Evolutionary conservation across 2,888 invertebrate genomes (phyloP).

Genomic region (Lumbricus terrestris): DNA sequence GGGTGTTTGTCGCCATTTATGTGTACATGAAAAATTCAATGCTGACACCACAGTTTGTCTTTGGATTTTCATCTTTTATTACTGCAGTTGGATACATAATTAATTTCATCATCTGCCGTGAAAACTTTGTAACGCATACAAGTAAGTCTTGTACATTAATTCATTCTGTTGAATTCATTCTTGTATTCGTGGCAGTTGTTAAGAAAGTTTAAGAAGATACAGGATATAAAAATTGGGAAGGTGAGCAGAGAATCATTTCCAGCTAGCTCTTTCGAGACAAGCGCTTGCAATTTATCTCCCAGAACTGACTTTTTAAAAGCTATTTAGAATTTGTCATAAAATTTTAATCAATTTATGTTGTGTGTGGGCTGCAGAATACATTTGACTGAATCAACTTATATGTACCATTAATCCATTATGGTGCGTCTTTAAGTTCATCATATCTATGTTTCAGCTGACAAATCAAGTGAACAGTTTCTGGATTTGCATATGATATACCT

Average conservation of each 20-base stretch:
- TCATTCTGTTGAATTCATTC: not conserved
- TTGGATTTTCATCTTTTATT: slow-evolving; percentile 48
- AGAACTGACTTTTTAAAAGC: not conserved
- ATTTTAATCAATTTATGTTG: not conserved
- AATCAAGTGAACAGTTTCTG: not conserved
- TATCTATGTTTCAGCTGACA: not conserved
- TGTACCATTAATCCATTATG: too few relatives aligned
- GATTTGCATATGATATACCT: not conserved
- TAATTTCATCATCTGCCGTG: slow-evolving; percentile 36
- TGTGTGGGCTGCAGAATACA: not conserved
- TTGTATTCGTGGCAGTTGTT: not conserved
- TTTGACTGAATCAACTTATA: not conserved
- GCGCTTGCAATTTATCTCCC: not conserved
- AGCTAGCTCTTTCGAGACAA: not conserved
- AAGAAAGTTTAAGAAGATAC: not conserved
- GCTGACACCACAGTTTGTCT: slow-evolving; percentile 48
- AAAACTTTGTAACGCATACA: slow-evolving; percentile 12
- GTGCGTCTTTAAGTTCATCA: not conserved
- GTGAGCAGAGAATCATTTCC: not conserved
- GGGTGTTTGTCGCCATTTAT: slow-evolving; percentile 54
- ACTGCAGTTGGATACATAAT: slow-evolving; percentile 52
- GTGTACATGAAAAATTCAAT: slow-evolving; percentile 51
- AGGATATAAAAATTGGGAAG: not conserved
- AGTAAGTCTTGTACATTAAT: slow-evolving; percentile 18
- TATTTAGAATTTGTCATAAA: not conserved